Percentiles rank a stretch among this genome's conserved stretches.
phyloP scores from a whole-genome alignment of 2,113 vertebrate genomes.

The Meriones unguiculatus region DNA sequence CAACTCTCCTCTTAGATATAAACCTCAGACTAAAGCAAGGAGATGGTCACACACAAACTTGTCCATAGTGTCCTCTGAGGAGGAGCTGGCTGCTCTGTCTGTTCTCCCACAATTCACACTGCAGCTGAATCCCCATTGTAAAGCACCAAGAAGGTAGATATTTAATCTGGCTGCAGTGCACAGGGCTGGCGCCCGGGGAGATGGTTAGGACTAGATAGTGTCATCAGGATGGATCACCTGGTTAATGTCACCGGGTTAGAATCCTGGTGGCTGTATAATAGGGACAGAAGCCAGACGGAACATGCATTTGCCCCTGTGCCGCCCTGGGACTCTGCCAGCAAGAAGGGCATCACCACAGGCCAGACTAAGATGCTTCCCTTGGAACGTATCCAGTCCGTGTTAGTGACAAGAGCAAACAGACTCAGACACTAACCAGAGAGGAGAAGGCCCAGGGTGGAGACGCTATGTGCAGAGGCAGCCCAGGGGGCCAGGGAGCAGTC shows the following conservation, averaged over 20 bases:
- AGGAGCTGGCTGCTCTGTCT: not conserved
- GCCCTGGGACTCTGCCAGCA: not conserved
- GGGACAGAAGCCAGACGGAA: not conserved
- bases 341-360: not conserved
- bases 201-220: not conserved
- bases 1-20: not conserved
- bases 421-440: not conserved
- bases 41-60: not conserved
- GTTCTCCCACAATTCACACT: not conserved
- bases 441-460: not conserved
- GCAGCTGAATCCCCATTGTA: not conserved
- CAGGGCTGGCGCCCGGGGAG: not conserved
- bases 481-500: not conserved
- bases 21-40: not conserved
- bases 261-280: not conserved
- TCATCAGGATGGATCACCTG: not conserved
- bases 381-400: not conserved
- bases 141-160: not conserved
- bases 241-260: too few relatives aligned
- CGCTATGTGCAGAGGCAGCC: fast-evolving
- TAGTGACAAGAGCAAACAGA: not conserved
- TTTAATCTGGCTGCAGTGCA: not conserved
- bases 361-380: not conserved
- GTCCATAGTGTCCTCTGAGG: not conserved
- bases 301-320: not conserved